phyloP scores from a whole-genome alignment of 2,888 invertebrate genomes.

The Apodemia hepburni region DNA sequence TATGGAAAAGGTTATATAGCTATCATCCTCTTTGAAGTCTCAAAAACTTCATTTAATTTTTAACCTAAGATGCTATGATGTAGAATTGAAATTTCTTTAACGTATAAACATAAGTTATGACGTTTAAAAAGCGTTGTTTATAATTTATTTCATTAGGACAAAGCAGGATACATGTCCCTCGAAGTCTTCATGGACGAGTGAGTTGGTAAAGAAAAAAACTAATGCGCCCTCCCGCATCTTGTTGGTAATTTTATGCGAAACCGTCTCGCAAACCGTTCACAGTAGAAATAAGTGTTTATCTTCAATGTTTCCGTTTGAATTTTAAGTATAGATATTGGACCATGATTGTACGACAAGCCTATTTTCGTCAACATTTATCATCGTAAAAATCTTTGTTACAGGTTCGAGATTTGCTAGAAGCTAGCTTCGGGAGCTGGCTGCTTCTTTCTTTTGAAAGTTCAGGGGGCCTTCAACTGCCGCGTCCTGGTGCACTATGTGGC shows the following conservation, averaged over 20 bases:
- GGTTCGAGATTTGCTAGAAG: too few relatives aligned
- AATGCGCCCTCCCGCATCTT: conserved; percentile 57
- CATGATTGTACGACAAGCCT: too few relatives aligned
- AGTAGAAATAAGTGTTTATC: conserved; percentile 68
- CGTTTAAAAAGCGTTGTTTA: conserved; percentile 36
- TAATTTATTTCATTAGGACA: conserved; percentile 78
- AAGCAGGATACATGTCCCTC: conserved; percentile 78
- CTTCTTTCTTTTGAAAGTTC: too few relatives aligned
- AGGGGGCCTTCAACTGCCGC: too few relatives aligned
- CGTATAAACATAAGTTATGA: conserved; percentile 31
- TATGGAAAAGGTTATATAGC: conserved; percentile 57
- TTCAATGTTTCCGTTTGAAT: conserved; percentile 66
- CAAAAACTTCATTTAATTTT: conserved; percentile 24
- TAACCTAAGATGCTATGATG: not conserved
- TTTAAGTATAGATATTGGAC: conserved; percentile 30
- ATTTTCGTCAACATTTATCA: too few relatives aligned
- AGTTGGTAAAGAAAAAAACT: conserved; percentile 63
- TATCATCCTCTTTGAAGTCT: conserved; percentile 45
- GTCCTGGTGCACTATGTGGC: too few relatives aligned
- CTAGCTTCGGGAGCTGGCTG: too few relatives aligned
- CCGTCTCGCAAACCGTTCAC: conserved; percentile 55
- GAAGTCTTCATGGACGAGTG: conserved; percentile 70
- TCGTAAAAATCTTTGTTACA: too few relatives aligned
- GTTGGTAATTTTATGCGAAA: conserved; percentile 60
- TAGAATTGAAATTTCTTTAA: conserved; percentile 24